Base-by-base conservation (phyloP, 2,888 invertebrate species). In the Beris morrisii region DNA sequence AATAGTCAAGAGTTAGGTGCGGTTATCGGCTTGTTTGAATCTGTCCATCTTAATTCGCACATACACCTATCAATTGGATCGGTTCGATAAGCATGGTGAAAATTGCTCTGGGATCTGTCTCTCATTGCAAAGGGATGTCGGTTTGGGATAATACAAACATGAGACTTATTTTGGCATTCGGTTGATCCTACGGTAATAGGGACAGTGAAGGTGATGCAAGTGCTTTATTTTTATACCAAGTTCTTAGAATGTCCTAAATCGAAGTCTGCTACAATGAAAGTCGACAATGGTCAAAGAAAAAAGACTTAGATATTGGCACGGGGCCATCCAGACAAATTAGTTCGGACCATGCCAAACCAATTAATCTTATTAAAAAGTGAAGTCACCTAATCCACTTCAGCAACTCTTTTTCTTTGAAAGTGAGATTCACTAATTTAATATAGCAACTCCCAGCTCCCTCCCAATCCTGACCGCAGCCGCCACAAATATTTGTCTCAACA, bases 21-120 rank as follows among this genome's bases (percentile, higher is more conserved):
- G 87, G 89, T 31, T 98, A 97, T 83, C 97, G 97, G 96, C 85
- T 98, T 76, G 89, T 92, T 50, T 91, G 98, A 32, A 97, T 99
- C 77, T 98, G 89, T 83, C 92, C 64, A 95, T 98, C 77, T 84
- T 99, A 56, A 91, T 97, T 71, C 85, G 95, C 70, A 90, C 97
- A 67, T 99, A 99, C 80, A 93, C 96, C 48, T 99, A 97, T 82
- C 99, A 99, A 80, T 99, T 99, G 81, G 87, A 93, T 76, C 87
- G 91, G 77, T 93, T 97, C 77, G 88, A 90, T 5, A 82, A 84
- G 28, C 91, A 92, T 76, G 96, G 97, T 90, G 84, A 85, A 70
- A 83, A 86, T 30, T 89, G 90, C 77, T 84, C 95, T 13, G 83
- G 87, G 72, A 89, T 94, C 73, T 87, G 90, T 53, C 77, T 83